A percentile compares a stretch with the other conserved stretches of the same genome.
phyloP scores from a whole-genome alignment of 2,888 invertebrate species.

The Horisme vitalbata region DNA sequence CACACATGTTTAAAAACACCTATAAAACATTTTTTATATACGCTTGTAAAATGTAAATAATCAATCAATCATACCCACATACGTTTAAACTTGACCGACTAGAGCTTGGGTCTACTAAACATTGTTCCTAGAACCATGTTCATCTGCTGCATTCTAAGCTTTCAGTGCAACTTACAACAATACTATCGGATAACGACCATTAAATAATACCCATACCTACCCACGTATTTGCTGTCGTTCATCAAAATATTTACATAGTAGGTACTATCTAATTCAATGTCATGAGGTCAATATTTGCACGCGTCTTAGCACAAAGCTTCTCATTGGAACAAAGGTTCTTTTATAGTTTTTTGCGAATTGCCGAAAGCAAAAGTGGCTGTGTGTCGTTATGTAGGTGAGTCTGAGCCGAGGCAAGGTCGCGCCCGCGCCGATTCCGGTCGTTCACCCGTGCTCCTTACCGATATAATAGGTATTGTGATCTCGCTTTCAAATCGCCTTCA shows the following conservation, averaged over 20 bases:
- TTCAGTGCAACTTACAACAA: no score
- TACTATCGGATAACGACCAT: no score
- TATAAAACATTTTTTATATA: no score
- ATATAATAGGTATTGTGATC: conserved; percentile 50
- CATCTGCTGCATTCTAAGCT: no score
- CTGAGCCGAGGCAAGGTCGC: conserved; percentile 76
- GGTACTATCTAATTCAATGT: conserved; percentile 10
- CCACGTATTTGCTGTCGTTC: conserved; percentile 1
- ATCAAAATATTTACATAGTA: no score
- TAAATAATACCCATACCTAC: neutral
- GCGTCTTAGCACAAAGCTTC: conserved; percentile 22
- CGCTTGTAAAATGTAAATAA: no score
- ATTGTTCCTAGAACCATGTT: conserved; percentile 52
- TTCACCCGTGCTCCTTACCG: conserved; percentile 61
- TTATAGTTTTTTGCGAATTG: conserved; percentile 72
- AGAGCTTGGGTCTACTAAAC: no score
- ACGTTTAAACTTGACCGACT: conserved; percentile 41
- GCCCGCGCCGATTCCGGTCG: conserved; percentile 79
- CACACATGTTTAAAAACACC: no score
- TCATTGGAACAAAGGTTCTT: conserved; percentile 26
- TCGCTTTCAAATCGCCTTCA: conserved; percentile 39
- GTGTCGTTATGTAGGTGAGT: conserved; percentile 79
- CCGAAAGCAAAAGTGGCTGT: conserved; percentile 80
- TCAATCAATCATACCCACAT: no score
- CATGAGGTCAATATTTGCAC: conserved; percentile 22